These are phyloP conservation scores for Leucozona laternaria DNA, from an alignment of 2,888 invertebrate species.

Conservation along the genomic window DNA sequence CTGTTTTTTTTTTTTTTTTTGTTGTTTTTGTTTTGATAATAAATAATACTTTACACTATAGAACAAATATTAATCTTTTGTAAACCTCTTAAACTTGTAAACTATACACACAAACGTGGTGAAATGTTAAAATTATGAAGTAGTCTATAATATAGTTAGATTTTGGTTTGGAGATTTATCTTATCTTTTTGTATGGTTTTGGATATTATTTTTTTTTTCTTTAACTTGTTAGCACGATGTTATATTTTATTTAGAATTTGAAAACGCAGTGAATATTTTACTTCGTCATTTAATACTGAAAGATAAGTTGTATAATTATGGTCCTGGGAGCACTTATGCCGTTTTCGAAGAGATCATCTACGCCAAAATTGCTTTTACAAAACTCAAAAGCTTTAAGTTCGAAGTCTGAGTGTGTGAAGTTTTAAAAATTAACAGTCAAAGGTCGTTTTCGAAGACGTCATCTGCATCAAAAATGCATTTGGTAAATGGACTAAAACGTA, in stretches of 20 bases:
- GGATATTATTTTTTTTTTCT: background rate
- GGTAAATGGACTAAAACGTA: no score
- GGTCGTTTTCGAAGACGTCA: no score
- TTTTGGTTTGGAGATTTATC: background rate
- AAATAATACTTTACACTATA: background rate
- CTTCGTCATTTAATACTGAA: background rate
- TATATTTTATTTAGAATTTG: background rate
- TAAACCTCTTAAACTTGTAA: background rate
- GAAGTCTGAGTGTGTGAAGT: no score
- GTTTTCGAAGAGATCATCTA: background rate
- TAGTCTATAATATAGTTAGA: background rate
- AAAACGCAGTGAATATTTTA: conserved; percentile 8
- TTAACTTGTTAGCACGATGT: conserved; percentile 3
- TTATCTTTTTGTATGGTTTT: conserved; percentile 18
- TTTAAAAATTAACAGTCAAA: no score
- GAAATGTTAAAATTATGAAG: background rate
- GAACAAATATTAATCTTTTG: background rate
- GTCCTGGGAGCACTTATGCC: background rate
- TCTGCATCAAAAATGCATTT: no score
- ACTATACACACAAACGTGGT: background rate
- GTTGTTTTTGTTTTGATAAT: background rate
- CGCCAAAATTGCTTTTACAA: no score
- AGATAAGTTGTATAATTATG: background rate
- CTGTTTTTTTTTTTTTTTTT: background rate
- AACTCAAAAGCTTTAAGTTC: no score